Percentiles rank a stretch among this genome's conserved stretches.
Evolutionary conservation across 2,113 vertebrate genomes (phyloP).

Genomic region (Amphiprion percula): DNA sequence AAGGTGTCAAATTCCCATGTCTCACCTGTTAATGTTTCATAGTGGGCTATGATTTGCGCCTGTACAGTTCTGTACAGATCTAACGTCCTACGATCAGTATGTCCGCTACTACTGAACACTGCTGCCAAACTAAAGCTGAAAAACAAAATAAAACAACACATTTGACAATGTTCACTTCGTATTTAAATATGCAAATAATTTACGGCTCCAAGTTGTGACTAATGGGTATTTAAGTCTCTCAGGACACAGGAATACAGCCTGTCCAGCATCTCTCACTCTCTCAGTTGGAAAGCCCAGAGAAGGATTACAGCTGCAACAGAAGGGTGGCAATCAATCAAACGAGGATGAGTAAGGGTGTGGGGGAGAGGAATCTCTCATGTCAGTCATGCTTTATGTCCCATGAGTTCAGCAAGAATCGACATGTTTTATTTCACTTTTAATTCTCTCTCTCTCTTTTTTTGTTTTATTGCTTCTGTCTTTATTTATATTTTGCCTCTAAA

Average conservation of each 20-base stretch:
- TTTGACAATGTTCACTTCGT: not conserved
- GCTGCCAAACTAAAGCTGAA: not conserved
- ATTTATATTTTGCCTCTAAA: slow-evolving; percentile 38
- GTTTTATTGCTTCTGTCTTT: slow-evolving; percentile 41
- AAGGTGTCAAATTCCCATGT: no score
- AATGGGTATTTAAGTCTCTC: slow-evolving; percentile 23
- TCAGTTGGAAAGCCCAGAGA: slow-evolving; percentile 52
- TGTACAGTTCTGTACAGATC: no score
- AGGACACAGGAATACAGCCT: slow-evolving; percentile 25
- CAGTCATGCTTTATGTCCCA: slow-evolving; percentile 65
- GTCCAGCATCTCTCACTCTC: slow-evolving; percentile 52
- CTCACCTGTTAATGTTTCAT: no score
- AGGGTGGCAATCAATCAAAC: slow-evolving; percentile 71
- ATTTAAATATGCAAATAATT: slow-evolving; percentile 30
- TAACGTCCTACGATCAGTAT: no score
- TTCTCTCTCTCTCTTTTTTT: slow-evolving; percentile 25
- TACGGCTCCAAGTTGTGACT: not conserved
- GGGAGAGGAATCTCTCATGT: slow-evolving; percentile 51
- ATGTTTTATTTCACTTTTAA: slow-evolving; percentile 46
- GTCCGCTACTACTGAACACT: no score
- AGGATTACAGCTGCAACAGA: slow-evolving; percentile 67
- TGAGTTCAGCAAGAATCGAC: slow-evolving; percentile 43
- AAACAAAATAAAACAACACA: slow-evolving; percentile 7
- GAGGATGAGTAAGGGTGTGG: slow-evolving; percentile 54
- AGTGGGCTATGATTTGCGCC: no score